Evolutionary conservation across 2,113 vertebrate species (phyloP).

Genomic region (Cyphomyrus plagiostoma): DNA sequence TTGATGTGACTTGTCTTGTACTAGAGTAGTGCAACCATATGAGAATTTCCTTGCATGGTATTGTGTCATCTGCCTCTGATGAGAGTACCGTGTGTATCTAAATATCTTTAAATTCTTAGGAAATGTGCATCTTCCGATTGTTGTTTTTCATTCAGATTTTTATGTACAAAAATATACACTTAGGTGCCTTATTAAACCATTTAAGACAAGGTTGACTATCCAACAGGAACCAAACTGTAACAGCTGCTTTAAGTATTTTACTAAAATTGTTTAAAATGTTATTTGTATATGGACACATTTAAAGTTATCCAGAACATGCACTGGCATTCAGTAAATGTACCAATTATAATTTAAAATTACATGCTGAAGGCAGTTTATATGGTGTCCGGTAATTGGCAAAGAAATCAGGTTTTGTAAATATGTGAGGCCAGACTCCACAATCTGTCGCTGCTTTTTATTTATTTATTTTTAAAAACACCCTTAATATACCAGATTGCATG

Average conservation of each 20-base stretch:
- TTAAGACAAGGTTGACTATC: not conserved
- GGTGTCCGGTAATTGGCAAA: not conserved
- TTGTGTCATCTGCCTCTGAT: not conserved
- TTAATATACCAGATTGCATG: not conserved
- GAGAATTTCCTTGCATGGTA: not conserved
- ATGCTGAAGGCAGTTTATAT: not conserved
- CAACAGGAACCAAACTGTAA: not conserved
- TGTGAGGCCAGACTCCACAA: not conserved
- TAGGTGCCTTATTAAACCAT: not conserved
- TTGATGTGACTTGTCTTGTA: not conserved
- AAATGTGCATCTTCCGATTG: not conserved
- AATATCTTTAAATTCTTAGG: not conserved
- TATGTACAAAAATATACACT: not conserved
- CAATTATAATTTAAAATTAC: not conserved
- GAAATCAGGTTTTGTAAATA: conserved; percentile 3
- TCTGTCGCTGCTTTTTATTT: not conserved
- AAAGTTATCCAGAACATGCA: not conserved
- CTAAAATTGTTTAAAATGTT: not conserved
- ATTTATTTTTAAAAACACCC: not conserved
- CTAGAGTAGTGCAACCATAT: not conserved
- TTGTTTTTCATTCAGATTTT: not conserved
- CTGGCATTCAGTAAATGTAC: not conserved
- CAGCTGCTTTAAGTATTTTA: not conserved
- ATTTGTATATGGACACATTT: not conserved
- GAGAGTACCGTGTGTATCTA: not conserved